These are phyloP conservation scores for Ectemnius continuus DNA, from an alignment of 2,888 invertebrate genomes.

Conservation along the genomic window DNA sequence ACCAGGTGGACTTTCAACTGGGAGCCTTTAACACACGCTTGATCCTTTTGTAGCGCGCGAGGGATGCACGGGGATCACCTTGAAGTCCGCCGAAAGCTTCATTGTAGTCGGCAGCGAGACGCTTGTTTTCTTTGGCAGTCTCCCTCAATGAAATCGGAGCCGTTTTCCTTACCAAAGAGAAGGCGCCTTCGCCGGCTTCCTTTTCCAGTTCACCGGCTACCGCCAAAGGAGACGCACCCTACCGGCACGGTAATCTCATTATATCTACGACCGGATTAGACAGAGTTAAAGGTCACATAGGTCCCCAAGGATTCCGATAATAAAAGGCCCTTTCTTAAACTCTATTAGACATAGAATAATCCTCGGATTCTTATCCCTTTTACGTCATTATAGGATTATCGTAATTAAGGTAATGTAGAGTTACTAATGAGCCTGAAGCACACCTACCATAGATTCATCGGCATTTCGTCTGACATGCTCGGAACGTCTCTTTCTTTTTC, in stretches of 20 bases:
- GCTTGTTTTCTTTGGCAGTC: constrained; percentile 39
- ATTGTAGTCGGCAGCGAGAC: constrained; percentile 61
- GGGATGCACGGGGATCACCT: constrained; percentile 52
- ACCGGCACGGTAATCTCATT: not conserved
- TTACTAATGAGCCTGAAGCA: not conserved
- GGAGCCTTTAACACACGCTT: constrained; percentile 53
- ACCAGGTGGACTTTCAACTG: not conserved
- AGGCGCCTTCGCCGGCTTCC: not conserved
- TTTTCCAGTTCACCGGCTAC: not conserved
- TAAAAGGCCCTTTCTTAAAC: too few relatives aligned
- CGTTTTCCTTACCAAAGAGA: not conserved
- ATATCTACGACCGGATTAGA: not conserved
- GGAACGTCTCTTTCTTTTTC: constrained; percentile 29
- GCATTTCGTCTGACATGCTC: constrained; percentile 2
- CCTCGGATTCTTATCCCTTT: too few relatives aligned
- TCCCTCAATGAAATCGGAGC: too few relatives aligned
- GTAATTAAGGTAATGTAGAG: too few relatives aligned
- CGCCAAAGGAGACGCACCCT: not conserved
- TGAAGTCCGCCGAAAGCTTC: constrained; percentile 69
- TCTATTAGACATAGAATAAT: too few relatives aligned
- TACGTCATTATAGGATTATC: too few relatives aligned
- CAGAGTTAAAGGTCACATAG: too few relatives aligned
- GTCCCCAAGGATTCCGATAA: too few relatives aligned
- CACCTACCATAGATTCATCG: not conserved
- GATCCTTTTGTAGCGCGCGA: constrained; percentile 67